phyloP scores from a whole-genome alignment of 2,888 invertebrate genomes.

The Ptychoptera albimana region DNA sequence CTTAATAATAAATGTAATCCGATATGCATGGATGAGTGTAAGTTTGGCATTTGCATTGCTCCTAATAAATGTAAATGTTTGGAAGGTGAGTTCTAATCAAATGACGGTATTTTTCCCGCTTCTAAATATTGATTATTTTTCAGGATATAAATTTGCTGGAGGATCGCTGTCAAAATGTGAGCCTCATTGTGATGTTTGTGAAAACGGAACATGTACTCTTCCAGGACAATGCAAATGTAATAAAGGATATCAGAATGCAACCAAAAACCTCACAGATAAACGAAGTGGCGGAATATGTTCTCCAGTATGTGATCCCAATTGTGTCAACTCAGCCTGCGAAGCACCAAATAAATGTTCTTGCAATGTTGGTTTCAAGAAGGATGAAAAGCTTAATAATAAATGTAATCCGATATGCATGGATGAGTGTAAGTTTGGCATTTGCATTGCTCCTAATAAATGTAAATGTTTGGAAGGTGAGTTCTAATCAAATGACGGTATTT shows the following conservation, averaged over 20 bases:
- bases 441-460: background rate
- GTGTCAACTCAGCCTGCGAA: constrained; percentile 13
- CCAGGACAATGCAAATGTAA: constrained; percentile 43
- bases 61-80: background rate
- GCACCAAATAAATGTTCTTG: constrained; percentile 22
- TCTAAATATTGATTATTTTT: no score
- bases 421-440: background rate
- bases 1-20: no score
- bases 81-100: no score
- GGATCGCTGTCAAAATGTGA: constrained; percentile 15
- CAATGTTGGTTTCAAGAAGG: constrained; percentile 14
- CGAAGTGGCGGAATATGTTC: background rate
- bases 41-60: no score
- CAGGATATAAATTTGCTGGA: background rate
- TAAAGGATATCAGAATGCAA: constrained; percentile 27
- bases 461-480: background rate
- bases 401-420: background rate
- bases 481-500: no score
- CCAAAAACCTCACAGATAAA: no score
- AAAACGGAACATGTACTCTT: constrained; percentile 40
- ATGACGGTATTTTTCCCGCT: no score
- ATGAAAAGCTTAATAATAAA: constrained; percentile 1
- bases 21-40: no score
- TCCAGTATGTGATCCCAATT: constrained; percentile 3
- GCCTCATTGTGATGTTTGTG: constrained; percentile 27